Percentiles rank a stretch among this genome's conserved stretches.
phyloP scores from a whole-genome alignment of 2,797 vertebrate genomes.

The Dromococcyx pavoninus region DNA sequence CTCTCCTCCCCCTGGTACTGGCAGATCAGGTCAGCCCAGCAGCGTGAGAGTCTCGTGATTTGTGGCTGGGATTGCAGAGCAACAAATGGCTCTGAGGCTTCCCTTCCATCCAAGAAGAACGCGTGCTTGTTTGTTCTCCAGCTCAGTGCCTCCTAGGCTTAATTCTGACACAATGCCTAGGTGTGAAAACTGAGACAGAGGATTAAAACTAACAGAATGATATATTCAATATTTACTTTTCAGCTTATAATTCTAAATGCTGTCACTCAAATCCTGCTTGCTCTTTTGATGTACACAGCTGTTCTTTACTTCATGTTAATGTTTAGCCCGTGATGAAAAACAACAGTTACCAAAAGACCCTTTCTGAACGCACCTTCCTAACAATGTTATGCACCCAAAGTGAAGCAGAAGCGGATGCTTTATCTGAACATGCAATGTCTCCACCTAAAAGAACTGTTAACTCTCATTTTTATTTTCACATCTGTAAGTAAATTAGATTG shows the following conservation, averaged over 20 bases:
- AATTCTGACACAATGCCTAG: not conserved
- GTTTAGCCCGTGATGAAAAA: not conserved
- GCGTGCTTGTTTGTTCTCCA: not conserved
- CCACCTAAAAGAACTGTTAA: not conserved
- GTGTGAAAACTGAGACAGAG: not conserved
- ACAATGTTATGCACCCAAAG: not conserved
- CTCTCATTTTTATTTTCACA: not conserved
- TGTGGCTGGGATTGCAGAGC: not conserved
- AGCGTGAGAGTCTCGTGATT: not conserved
- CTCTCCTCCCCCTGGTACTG: not conserved
- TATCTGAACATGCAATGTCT: not conserved
- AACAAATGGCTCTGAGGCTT: not conserved
- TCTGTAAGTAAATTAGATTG: not conserved
- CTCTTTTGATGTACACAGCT: not conserved
- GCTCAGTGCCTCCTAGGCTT: not conserved
- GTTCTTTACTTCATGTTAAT: not conserved
- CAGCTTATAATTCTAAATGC: not conserved
- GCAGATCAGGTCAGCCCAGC: not conserved
- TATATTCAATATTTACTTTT: slow-evolving; percentile 12
- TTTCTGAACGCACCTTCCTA: not conserved
- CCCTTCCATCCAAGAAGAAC: not conserved
- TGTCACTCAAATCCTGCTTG: slow-evolving; percentile 3
- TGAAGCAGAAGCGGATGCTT: not conserved
- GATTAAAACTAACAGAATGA: slow-evolving; percentile 25
- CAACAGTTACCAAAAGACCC: not conserved